Percentiles rank a stretch among this genome's conserved stretches.
Evolutionary conservation across 2,888 invertebrate genomes (phyloP).

Genomic region (Timema podura): DNA sequence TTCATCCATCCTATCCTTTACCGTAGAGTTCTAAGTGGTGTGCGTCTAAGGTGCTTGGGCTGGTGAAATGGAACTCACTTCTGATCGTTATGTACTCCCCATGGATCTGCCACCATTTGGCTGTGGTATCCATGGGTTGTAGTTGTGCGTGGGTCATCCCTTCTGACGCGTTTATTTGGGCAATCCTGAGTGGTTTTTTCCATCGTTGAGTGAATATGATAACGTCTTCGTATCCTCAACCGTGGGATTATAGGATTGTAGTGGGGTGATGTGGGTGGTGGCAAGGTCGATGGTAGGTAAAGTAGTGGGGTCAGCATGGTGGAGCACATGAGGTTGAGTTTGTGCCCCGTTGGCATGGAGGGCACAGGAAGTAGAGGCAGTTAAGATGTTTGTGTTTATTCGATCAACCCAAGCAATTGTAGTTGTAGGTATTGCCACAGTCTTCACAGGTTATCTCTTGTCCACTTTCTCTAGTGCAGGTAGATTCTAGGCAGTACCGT

Average conservation of each 20-base stretch:
- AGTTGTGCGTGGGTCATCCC: neutral
- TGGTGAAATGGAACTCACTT: neutral
- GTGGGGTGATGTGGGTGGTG: neutral
- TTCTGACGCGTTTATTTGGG: neutral
- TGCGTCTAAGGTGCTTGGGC: neutral
- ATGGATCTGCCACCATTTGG: neutral
- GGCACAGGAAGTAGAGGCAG: neutral
- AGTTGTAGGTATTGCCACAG: neutral
- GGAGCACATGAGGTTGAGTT: neutral
- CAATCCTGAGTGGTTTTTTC: neutral
- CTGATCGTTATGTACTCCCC: neutral
- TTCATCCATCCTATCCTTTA: neutral
- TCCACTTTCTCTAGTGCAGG: too few relatives aligned
- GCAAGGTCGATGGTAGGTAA: neutral
- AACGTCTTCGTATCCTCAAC: neutral
- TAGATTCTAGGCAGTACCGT: too few relatives aligned
- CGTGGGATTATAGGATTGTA: neutral
- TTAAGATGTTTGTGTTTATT: neutral
- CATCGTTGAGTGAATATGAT: neutral
- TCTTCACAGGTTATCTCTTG: neutral
- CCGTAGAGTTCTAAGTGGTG: neutral
- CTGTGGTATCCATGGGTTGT: neutral
- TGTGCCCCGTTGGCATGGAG: neutral
- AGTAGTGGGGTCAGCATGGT: neutral
- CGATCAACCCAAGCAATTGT: neutral